Base-by-base conservation (phyloP, 2,888 invertebrate species). In the Clivina fossor region DNA sequence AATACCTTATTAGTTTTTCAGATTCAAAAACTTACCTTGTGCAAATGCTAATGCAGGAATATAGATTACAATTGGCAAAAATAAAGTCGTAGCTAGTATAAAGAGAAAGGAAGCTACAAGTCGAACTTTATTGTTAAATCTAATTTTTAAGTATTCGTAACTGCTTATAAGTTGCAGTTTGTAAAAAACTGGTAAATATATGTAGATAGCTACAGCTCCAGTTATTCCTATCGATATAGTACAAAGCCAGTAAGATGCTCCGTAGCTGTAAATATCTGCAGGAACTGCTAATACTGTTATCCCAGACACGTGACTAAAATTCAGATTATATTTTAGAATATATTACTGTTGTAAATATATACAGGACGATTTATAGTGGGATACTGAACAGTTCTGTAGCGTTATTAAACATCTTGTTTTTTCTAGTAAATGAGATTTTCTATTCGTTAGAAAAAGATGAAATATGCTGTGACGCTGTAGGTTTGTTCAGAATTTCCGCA, bases 211-310 rank as follows among this genome's bases (percentile, higher is more conserved):
- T n/a, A 70, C 26, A 4, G 62, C 56, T 16, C 60, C 57, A 4
- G 66, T 71, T 3, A 75, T 57, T 15, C 76, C 59, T 33, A 75
- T 73, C 2, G 74, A 71, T 3, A 79, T 59, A 22, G 71, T 62
- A 30, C 72, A 69, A 7, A 70, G 66, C 40, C 71, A 68, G 64
- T 84, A 85, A 62, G 82, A 81, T 0, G 82, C 82, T 3, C 87
- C 87, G 65, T 81, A 79, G 13, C 80, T 73, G 65, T 86, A 87
- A 61, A 86, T 80, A 67, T 87, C 86, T 0, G 85, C 80, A 0
- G 86, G 86, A 2, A 84, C 79, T 1, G 85, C 87, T 4, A 88
- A 75, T 7, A 87, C 71, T 0, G 86, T 85, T 28, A 87, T 83
- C 26, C 86, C 85, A 2, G 86, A 86, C 64, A 86, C 71, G 60